These are phyloP conservation scores for Amphimedon queenslandica DNA, from an alignment of 37 sponge, comb jelly and placozoan species.

Conservation along the genomic window DNA sequence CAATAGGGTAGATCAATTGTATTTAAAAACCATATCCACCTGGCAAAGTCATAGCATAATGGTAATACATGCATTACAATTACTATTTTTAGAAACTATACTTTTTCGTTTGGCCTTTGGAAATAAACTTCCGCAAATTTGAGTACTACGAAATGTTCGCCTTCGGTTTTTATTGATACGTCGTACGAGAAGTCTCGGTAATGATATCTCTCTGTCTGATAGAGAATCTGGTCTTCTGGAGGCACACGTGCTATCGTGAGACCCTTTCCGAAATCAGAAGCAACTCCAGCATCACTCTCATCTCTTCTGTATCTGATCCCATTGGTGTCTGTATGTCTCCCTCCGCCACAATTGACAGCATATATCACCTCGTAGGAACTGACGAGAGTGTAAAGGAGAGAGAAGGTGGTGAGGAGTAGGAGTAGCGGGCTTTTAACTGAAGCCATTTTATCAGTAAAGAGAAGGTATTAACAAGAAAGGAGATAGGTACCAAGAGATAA, in stretches of 20 bases:
- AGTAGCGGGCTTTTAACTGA: too few species aligned
- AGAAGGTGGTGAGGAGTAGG: not conserved
- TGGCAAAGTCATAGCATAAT: not conserved
- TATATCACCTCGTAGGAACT: conserved; percentile 68
- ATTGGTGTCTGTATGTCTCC: conserved; percentile 63
- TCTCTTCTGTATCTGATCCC: conserved; percentile 75
- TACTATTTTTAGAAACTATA: conserved; percentile 6
- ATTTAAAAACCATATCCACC: too few species aligned
- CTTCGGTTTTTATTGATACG: conserved; percentile 65
- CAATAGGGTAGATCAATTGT: too few species aligned
- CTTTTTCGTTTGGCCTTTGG: conserved; percentile 63
- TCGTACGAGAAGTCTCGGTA: conserved; percentile 67
- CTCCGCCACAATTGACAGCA: conserved; percentile 93
- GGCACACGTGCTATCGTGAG: conserved; percentile 64
- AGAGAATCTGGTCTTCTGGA: conserved; percentile 72
- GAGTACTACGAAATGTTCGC: conserved; percentile 76
- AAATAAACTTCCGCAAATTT: conserved; percentile 97
- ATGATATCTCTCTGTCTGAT: conserved; percentile 94
- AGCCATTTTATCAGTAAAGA: too few species aligned
- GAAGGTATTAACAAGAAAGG: too few species aligned
- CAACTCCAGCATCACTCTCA: conserved; percentile 46
- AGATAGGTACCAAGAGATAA: too few species aligned
- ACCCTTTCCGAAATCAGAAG: conserved; percentile 67
- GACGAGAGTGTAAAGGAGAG: not conserved
- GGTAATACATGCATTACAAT: not conserved